Evolutionary conservation across 2,113 vertebrate species (phyloP).

Genomic region (Euleptes europaea): DNA sequence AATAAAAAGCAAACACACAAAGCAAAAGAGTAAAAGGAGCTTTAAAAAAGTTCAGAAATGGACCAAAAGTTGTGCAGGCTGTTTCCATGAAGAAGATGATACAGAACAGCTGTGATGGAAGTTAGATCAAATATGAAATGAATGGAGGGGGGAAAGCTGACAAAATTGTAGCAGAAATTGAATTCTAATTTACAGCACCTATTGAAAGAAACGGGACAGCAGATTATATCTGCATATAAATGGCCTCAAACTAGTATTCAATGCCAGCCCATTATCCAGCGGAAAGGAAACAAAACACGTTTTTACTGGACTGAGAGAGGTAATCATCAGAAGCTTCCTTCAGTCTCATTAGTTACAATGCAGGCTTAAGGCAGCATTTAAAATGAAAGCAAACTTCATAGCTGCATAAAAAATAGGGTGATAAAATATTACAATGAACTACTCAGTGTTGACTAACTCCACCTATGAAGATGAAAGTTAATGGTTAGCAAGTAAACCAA

Average conservation of each 20-base stretch:
- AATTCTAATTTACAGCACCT: constrained; percentile 67
- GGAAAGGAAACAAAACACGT: constrained; percentile 52
- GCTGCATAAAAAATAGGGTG: not conserved
- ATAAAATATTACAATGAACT: constrained; percentile 14
- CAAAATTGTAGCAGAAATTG: constrained; percentile 63
- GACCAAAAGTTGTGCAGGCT: not conserved
- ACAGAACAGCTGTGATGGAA: constrained; percentile 53
- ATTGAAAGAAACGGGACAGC: constrained; percentile 62
- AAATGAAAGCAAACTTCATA: constrained; percentile 23
- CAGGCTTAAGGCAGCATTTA: not conserved
- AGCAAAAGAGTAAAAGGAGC: constrained; percentile 51
- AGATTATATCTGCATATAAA: constrained; percentile 70
- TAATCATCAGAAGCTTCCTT: constrained; percentile 24
- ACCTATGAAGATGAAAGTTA: not conserved
- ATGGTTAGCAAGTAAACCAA: not conserved
- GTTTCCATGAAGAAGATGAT: not conserved
- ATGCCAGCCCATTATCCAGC: constrained; percentile 45
- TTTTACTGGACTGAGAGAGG: constrained; percentile 46
- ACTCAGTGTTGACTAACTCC: not conserved
- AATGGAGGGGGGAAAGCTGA: constrained; percentile 40
- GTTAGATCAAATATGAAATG: constrained; percentile 62
- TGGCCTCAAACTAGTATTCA: constrained; percentile 52
- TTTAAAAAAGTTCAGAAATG: not conserved
- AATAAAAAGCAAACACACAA: constrained; percentile 16
- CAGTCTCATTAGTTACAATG: constrained; percentile 48